Evolutionary conservation across 1,140 invertebrate species (phyloP), one percentile per base, ranked within the genome.

Genomic region (Platyura marginata): DNA sequence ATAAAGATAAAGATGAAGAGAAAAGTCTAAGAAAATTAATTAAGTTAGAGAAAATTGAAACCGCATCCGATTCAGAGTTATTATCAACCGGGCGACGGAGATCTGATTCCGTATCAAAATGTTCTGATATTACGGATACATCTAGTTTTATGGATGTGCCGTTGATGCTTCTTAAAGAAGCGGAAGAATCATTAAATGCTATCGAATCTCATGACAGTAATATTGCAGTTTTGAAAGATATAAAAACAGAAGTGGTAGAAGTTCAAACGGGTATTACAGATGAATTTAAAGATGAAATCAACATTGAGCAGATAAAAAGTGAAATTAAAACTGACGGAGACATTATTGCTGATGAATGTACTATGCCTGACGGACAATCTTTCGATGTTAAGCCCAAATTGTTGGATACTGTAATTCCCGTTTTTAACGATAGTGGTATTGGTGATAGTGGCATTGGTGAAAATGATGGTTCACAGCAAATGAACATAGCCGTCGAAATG

Each of bases 21-120:
- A 29, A 29, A 29, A n/a, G n/a, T n/a, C 25, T 29, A 13, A 18
- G 15, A 18, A 38, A 38, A 21, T 9, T n/a, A 5, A 18, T 3
- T 4, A 38, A 38, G 19, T 4, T 20, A 3, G 36, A 38, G 18
- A 38, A 38, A 20, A 20, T n/a, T 6, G 36, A 38, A 9, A 18
- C n/a, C 11, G 16, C 36, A 20, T 38, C 36, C 18, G 36, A 38
- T 38, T 38, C 36, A 8, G 36, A 38, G 11, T 38, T 38, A 18
- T 18, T 38, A 11, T 11, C n/a, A 20, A 21, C 18, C 10, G 16
- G 15, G 18, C 16, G 36, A 18, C 36, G 36, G 16, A n/a, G 36
- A 38, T 38, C 36, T 18, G 36, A 38, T 38, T 38, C 36, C n/a
- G 20, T 38, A 18, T 40, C 38, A 21, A 40, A 40, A 13, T 21